phyloP scores from a whole-genome alignment of 2,888 invertebrate genomes.

The Hydroisotoma schaefferi region DNA sequence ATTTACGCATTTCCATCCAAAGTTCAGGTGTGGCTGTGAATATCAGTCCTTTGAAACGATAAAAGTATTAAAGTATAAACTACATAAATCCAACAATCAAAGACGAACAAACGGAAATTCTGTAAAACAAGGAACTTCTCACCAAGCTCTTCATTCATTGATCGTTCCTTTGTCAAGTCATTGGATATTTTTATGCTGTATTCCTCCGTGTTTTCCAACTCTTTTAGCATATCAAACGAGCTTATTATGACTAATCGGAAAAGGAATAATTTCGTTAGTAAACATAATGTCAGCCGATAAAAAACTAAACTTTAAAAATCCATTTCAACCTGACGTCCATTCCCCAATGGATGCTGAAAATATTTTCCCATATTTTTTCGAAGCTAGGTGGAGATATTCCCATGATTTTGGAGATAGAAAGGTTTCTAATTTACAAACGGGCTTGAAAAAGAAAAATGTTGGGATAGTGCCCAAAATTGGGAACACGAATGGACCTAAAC shows the following conservation, averaged over 20 bases:
- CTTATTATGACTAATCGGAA: constrained; percentile 13
- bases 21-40: constrained; percentile 8
- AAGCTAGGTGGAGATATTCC: not conserved
- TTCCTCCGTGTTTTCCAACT: constrained; percentile 30
- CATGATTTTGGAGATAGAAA: not conserved
- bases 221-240: constrained; percentile 18
- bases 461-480: not conserved
- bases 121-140: not conserved
- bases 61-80: not conserved
- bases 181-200: constrained; percentile 23
- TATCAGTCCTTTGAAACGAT: not conserved
- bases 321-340: not conserved
- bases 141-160: constrained; percentile 42
- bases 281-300: not conserved
- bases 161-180: constrained; percentile 20
- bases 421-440: not conserved
- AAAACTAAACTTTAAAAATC: not conserved
- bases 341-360: not conserved
- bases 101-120: not conserved
- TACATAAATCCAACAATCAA: no score
- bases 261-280: not conserved
- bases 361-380: constrained; percentile 3
- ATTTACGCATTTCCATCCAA: constrained; percentile 12
- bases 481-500: not conserved
- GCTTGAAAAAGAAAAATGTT: not conserved